Evolutionary conservation across 1,140 invertebrate genomes (phyloP).

Genomic region (Drosophila ambigua): DNA sequence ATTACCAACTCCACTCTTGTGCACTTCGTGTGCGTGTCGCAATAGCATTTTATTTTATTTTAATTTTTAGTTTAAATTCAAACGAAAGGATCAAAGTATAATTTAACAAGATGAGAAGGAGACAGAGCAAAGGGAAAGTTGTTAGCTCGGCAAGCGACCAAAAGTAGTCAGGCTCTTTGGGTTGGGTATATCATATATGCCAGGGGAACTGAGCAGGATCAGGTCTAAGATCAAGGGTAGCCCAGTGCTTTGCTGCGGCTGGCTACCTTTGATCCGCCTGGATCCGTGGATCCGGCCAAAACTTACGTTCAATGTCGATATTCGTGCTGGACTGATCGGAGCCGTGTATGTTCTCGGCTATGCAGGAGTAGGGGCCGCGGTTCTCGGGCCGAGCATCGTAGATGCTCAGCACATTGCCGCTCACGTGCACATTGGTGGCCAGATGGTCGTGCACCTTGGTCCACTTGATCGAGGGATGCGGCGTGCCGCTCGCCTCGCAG

Average conservation of each 20-base stretch:
- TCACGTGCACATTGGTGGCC: slow-evolving; percentile 86
- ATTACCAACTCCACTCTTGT: slow-evolving; percentile 84
- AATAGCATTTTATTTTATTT: too few relatives aligned
- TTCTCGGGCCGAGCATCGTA: slow-evolving; percentile 89
- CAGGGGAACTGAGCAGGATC: neutral
- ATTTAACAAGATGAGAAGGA: slow-evolving; percentile 20
- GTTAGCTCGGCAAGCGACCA: slow-evolving; percentile 18
- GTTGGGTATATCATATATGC: too few relatives aligned
- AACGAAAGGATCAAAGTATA: neutral
- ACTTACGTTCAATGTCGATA: slow-evolving; percentile 95
- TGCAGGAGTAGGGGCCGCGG: slow-evolving; percentile 92
- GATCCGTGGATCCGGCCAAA: neutral
- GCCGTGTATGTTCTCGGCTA: slow-evolving; percentile 86
- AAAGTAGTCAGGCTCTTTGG: too few relatives aligned
- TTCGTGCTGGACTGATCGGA: slow-evolving; percentile 88
- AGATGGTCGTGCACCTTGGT: slow-evolving; percentile 88
- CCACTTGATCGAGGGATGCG: slow-evolving; percentile 91
- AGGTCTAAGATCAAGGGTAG: neutral
- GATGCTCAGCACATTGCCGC: slow-evolving; percentile 89
- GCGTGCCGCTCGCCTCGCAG: slow-evolving; percentile 89
- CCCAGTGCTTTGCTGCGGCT: neutral
- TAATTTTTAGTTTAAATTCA: too few relatives aligned
- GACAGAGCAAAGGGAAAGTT: slow-evolving; percentile 42
- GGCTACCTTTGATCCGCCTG: neutral
- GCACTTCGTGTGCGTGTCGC: slow-evolving; percentile 55